Base-by-base conservation (phyloP, 2,888 invertebrate genomes). In the Zeuzera pyrina region DNA sequence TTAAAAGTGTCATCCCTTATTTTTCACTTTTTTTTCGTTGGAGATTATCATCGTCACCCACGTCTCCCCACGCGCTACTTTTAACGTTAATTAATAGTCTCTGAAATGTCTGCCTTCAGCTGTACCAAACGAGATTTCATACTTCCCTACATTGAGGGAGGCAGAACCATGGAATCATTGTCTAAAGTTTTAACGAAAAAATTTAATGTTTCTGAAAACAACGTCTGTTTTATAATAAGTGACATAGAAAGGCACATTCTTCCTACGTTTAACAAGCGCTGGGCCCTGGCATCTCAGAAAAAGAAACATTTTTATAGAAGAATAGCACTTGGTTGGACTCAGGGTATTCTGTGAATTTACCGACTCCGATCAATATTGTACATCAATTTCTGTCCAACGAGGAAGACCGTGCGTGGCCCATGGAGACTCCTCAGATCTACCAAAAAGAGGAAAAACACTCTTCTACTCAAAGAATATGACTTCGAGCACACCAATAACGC, bases 401-500 rank as follows among this genome's bases (percentile, higher is more conserved):
- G 22, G 30, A 27, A 34, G 30, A 30, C 34, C 34, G 13, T 30
- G 26, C 28, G 26, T 35, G 8, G 2, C 29, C 10, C 30, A 33
- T 27, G 31, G 16, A 31, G 38, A 38, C 35, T 35, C 35, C n/a
- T 35, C 35, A 26, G 32, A 29, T 34, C 37, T 7, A 33, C 16
- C 15, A 34, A 37, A 28, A 37, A 26, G 28, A n/a, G 34, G 7
- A 34, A 34, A 34, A 34, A 34, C 13, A 32, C 34, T 23, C 10
- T 30, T n/a, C n/a, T 32, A 10, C 22, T 34, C 12, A 31, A 32
- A 25, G 30, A 32, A 32, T 38, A 32, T 32, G 30, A 24, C 11
- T 37, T 37, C 3, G 32, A 38, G 14, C 25, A 34, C 31, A 34
- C 31, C 21, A 11, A 16, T 5, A 29, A 25, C 6, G 32, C 38